phyloP scores from a whole-genome alignment of 2,113 vertebrate species.

The Willisornis vidua region DNA sequence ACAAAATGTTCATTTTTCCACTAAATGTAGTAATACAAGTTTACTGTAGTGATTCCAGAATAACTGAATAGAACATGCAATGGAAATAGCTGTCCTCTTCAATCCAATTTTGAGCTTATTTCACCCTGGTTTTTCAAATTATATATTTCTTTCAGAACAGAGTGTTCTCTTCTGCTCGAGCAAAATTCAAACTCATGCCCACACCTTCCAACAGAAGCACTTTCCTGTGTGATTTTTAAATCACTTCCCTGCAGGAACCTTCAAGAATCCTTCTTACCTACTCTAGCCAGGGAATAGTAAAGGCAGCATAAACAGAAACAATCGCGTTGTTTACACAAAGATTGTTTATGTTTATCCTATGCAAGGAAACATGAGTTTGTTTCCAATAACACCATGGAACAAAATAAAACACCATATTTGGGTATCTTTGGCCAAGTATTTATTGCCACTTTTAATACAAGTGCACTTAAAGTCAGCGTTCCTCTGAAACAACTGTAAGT shows the following conservation, averaged over 20 bases:
- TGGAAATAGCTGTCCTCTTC: background rate
- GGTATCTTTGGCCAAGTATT: background rate
- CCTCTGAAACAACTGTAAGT: background rate
- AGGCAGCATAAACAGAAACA: background rate
- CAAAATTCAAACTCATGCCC: background rate
- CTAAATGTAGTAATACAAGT: background rate
- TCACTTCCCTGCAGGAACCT: background rate
- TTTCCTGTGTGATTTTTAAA: background rate
- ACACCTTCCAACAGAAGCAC: background rate
- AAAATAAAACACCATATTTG: background rate
- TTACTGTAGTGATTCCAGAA: background rate
- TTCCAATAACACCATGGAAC: background rate
- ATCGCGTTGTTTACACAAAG: background rate
- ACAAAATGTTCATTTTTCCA: background rate
- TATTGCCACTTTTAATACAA: background rate
- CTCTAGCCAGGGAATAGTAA: background rate
- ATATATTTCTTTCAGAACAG: background rate
- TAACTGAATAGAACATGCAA: background rate
- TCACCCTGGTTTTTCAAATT: background rate
- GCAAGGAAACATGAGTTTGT: background rate
- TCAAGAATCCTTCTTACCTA: background rate
- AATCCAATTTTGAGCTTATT: background rate
- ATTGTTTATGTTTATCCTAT: background rate
- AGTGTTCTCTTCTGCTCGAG: background rate
- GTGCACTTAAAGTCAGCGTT: accelerated